Evolutionary conservation across 2,113 vertebrate species (phyloP), one percentile per base, ranked within the genome.

Genomic region (Bathybates hornii): DNA sequence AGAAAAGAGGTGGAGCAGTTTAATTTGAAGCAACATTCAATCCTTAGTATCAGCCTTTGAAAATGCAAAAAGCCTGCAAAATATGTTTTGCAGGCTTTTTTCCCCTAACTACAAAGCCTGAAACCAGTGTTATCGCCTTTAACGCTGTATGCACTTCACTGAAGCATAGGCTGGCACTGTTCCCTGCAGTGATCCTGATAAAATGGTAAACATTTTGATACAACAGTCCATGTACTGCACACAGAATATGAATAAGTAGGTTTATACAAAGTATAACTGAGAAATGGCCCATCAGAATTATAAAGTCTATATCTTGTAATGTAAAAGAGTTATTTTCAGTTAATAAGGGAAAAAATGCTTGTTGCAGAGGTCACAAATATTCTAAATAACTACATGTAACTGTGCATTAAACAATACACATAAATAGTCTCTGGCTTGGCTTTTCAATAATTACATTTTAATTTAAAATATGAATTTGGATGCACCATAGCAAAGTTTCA

Each of bases 1-100:
- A 82, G 54, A 61, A 87, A 85, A 82, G 29, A 86, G 61, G 91
- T 27, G 86, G 54, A 82, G 73, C 57, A 14, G 38, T 80, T 82
- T 90, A 59, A 92, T 80, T 82, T 54, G 56, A 85, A 63, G 80
- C 71, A 91, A 61, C 71, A 54, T 73, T 90, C 21, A 48, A 19
- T 80, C 38, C 12, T 91, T 86, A 73, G 21, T 68, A 80, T 78
- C 48, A 27, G 57, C 21, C 86, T 84, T 84, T 87, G 80, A 88
- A 92, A 57, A 88, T 41, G 36, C 91, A 53, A 89, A 87, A 83
- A 41, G 7, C 4, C 36, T 81, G 50, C 59, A 87, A 86, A 91
- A 76, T 2, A 5, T 32, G 80, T 73, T 63, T 66, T 7, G 17
- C 38, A 53, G 36, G 24, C 53, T 57, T 52, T 63, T 9, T 6